Conservation (phyloP, 2,888 invertebrate species). For the Dynastes grantii region DNA sequence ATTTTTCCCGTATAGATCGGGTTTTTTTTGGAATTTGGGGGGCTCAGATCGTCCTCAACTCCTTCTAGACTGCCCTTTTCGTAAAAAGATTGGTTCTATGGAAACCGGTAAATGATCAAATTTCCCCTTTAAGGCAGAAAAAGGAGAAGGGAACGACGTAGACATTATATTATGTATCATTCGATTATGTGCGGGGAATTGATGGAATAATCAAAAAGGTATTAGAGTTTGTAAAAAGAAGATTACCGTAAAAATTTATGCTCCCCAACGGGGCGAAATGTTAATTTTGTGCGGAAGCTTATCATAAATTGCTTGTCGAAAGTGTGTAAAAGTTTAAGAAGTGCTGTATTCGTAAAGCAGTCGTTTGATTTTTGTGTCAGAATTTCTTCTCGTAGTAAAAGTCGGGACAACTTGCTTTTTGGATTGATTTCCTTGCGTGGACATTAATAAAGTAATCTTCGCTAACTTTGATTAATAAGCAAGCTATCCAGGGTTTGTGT, state of each 20-base stretch:
- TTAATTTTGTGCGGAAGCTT: background rate
- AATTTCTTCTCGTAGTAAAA: too few species aligned
- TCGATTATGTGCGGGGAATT: slow-evolving; percentile 26
- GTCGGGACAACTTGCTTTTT: too few species aligned
- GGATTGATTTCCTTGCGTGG: too few species aligned
- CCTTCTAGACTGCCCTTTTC: slow-evolving; percentile 20
- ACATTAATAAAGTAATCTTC: too few species aligned
- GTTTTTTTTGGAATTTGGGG: slow-evolving; percentile 35
- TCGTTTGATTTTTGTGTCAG: too few species aligned
- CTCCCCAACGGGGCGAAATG: background rate
- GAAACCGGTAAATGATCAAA: slow-evolving; percentile 32
- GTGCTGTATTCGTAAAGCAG: too few species aligned
- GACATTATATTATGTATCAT: slow-evolving; percentile 33
- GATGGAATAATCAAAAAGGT: slow-evolving; percentile 38
- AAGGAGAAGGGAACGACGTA: background rate
- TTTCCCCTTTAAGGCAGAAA: background rate
- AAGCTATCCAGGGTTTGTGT: too few species aligned
- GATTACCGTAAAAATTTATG: slow-evolving; percentile 27
- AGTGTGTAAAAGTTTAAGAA: too few species aligned
- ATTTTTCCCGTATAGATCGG: slow-evolving; percentile 2
- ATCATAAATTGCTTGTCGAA: too few species aligned
- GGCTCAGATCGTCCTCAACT: slow-evolving; percentile 28
- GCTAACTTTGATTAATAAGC: too few species aligned
- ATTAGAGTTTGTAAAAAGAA: slow-evolving; percentile 26
- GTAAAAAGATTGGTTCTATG: slow-evolving; percentile 28